Base-by-base conservation (phyloP, 2,888 invertebrate species). In the Ennomos fuscantarius region DNA sequence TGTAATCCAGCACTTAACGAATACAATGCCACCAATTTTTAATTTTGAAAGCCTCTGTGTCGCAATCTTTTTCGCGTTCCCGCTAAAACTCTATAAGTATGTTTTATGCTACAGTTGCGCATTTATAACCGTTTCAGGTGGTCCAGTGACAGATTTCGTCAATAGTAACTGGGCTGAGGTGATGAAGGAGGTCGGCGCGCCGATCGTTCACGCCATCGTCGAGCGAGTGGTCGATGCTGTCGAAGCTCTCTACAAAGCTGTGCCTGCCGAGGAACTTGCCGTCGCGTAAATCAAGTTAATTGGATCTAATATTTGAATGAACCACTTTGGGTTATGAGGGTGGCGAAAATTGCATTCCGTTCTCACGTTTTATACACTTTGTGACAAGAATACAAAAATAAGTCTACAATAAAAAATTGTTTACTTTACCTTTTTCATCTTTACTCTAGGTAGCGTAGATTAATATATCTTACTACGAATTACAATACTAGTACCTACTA, bases 101-200 rank as follows among this genome's bases (percentile, higher is more conserved):
- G 24, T 24, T 24, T 24, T 6, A 24, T 5, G 24, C 24, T 6
- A 24, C 24, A 24, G 5, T 5, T 6, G 6, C 24, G 5, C 24
- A 39, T 12, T 11, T 11, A 36, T 43, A 1, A 34, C 12, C 34
- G 24, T 79, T 79, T 11, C 73, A 91, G 91, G 84, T 12, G 74
- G 72, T 0, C 85, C 90, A 1, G 81, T 90, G 0, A 55, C 73
- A 40, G 60, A 77, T 1, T 88, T 90, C 65, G 69, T 84, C 6
- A 91, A 91, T 65, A 57, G 44, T 1, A 84, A 82, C 66, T 90
- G 91, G 90, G 62, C 64, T 1, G 84, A 87, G 0, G 88, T 91
- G 44, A 88, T 91, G 86, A 60, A 73, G 9, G 90, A 91, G 62
- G 69, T 90, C 2, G 86, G 87, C 0, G 82, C 86, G 0, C 89